Base-by-base conservation (phyloP, 2,113 vertebrate species). In the Cinclus cinclus region DNA sequence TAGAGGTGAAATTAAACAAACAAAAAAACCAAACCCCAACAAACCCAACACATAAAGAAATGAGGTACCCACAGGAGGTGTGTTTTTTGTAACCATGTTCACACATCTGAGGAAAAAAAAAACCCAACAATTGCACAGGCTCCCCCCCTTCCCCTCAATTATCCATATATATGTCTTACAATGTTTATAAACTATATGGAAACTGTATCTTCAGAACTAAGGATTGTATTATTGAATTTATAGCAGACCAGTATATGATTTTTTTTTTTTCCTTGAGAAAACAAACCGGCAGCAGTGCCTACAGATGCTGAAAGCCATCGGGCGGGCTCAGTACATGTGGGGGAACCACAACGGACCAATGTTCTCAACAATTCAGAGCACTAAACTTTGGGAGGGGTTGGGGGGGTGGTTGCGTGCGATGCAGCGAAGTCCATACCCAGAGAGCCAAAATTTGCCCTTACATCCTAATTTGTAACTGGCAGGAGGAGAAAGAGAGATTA, bases 131-230 rank as follows among this genome's bases (percentile, higher is more conserved):
- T 95, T 97, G 93, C 98, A 98, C 98, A 98, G 95, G 85, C 85
- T 91, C 56, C 53, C 91, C 64, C 47, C 81, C 42, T 93, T 83
- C 94, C 89, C 85, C 89, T 92, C 93, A 92, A 13, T 92, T 97
- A 97, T 95, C 96, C 97, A 90, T 95, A 94, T 96, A 94, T 98
- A 97, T 94, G 97, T 98, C 98, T 97, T 92, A 97, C 60, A 95
- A 98, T 98, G 98, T 98, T 98, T 99, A 98, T 99, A 99, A 99
- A 98, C 94, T 98, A 97, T 98, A 98, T 74, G 97, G 98, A 98
- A 98, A 98, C 98, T 98, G 98, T 99, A 98, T 98, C 98, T 99
- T 98, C 98, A 97, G 98, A 98, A 98, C 98, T 98, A 98, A 98
- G 96, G 94, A 97, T 96, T 97, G 98, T 98, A 96, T 68, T 73